Evolutionary conservation across 2,113 vertebrate genomes (phyloP), one percentile per base, ranked within the genome.

Genomic region (Oriolus oriolus): DNA sequence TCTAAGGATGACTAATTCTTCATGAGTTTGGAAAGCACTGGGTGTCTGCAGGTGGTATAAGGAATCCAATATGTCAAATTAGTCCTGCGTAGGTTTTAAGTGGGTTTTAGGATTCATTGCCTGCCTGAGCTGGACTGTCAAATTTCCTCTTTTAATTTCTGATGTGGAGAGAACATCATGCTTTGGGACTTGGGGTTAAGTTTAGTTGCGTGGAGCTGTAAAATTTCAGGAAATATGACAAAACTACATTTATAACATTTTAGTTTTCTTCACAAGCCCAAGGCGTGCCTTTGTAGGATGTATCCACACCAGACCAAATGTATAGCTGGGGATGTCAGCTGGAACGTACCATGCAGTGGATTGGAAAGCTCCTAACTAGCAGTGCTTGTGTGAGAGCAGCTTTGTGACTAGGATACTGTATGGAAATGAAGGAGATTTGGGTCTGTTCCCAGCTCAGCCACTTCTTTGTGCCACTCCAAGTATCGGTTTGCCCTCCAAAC

Each of bases 401-500:
- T 64, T 66, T 66, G 69, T 71, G 92, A 80, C 87, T 63, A 56
- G 74, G 87, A 60, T 77, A 42, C 64, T 53, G 61, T 45, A 42
- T 45, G 2, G 11, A 94, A 83, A 84, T 83, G 42, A 80, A 84
- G 57, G 77, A 88, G 84, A 66, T 70, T 88, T 95, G 87, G 41
- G 79, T 90, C 42, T 63, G 45, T 91, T 94, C 73, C 88, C 70
- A 79, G 75, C 31, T 74, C 73, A 75, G 79, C 20, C 39, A 80
- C 84, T 56, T 83, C 77, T 92, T 68, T 87, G 82, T 87, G 70
- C 70, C 64, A n/a, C 49, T 95, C 54, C 78, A 45, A 61, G 70
- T 75, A 73, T 89, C 21, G 5, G 44, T 97, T 93, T 94, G 88
- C 61, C 80, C 76, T 95, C 91, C 96, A 90, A 56, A 89, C 81